These are phyloP conservation scores for Sesia apiformis DNA, from an alignment of 2,888 invertebrate species.

Conservation along the genomic window DNA sequence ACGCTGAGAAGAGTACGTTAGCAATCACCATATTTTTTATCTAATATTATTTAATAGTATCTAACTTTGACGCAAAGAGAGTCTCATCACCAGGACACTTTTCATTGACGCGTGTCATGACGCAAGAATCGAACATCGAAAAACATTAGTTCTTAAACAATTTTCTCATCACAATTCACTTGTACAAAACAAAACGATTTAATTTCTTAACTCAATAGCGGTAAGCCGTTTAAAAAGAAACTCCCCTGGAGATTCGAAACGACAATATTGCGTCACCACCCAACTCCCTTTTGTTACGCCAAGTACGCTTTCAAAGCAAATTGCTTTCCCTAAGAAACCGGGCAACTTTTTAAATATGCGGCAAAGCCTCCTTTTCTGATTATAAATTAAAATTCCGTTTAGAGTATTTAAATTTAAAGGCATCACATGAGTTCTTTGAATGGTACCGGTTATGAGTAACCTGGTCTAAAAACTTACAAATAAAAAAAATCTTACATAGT, in stretches of 20 bases:
- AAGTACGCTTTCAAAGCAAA: constrained; percentile 32
- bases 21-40: too few species aligned
- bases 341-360: constrained; percentile 37
- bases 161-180: neutral
- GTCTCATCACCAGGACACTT: too few species aligned
- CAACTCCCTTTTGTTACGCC: constrained; percentile 14
- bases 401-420: too few species aligned
- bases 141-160: neutral
- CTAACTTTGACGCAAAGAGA: too few species aligned
- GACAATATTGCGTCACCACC: constrained; percentile 17
- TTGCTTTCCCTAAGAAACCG: constrained; percentile 26
- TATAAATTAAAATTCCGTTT: constrained; percentile 20
- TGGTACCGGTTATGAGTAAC: too few species aligned
- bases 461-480: too few species aligned
- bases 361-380: constrained; percentile 19
- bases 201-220: constrained; percentile 1
- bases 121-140: too few species aligned
- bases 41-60: too few species aligned
- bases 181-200: neutral
- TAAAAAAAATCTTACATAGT: too few species aligned
- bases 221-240: constrained; percentile 8
- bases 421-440: too few species aligned
- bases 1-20: too few species aligned
- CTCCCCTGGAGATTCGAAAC: constrained; percentile 2
- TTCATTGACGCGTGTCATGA: too few species aligned